Base-by-base conservation (phyloP, 2,888 invertebrate genomes). In the Xanthostigma xanthostigma region DNA sequence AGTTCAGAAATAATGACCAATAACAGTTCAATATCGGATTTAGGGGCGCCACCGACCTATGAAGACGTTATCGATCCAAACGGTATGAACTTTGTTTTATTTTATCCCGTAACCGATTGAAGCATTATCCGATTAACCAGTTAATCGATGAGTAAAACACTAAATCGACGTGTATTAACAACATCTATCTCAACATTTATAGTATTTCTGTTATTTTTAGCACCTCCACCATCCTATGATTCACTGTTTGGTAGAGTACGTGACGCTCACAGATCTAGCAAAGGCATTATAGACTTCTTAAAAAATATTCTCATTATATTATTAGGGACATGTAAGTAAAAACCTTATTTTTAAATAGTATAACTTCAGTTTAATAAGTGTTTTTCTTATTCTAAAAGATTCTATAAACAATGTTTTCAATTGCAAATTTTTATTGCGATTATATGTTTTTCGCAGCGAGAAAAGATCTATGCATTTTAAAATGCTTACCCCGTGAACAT, bases 191-290 rank as follows among this genome's bases (percentile, higher is more conserved):
- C 3, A 27, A 27, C 27, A 27, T 6, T n/a, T 13, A 27, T 49
- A 14, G 36, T 33, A 17, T 17, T 8, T 33, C 11, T 47, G 13
- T 48, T 9, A 36, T 27, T 63, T 62, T 33, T 58, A 75, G 76
- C 74, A 53, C 78, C 79, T 38, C 80, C 80, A 3, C 80, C 81
- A 8, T 75, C 79, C 0, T 81, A 81, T 57, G 79, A 81, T 57
- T 79, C 80, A 1, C 60, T 81, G 17, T 81, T 76, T 63, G 80
- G 80, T 12, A 66, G 76, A 55, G 74, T 81, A 47, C 66, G 75
- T 55, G 75, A 78, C 59, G 79, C 75, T 0, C 74, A 74, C 55
- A 73, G 74, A 59, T 65, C 72, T 38, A 78, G 79, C 5, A 75
- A 71, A 58, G 75, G 77, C 44, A 63, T 76, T 51, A 60, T 76